phyloP scores from a whole-genome alignment of 2,888 invertebrate genomes.

The Acleris laterana region DNA sequence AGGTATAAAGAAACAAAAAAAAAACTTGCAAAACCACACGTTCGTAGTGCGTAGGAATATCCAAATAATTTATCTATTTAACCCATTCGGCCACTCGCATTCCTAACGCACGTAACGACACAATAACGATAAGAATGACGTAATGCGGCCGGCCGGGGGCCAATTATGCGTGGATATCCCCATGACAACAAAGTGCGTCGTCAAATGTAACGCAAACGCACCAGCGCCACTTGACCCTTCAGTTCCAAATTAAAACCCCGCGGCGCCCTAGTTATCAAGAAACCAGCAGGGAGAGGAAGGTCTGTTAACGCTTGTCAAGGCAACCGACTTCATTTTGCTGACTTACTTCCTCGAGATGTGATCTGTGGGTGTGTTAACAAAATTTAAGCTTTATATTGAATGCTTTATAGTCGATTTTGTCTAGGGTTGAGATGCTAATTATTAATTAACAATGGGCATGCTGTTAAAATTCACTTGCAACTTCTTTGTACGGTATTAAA shows the following conservation, averaged over 20 bases:
- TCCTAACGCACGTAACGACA: constrained; percentile 56
- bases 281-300: background rate
- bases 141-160: constrained; percentile 63
- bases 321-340: too few relatives aligned
- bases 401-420: too few relatives aligned
- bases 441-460: too few relatives aligned
- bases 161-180: constrained; percentile 64
- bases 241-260: background rate
- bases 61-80: constrained; percentile 37
- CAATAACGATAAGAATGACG: constrained; percentile 60
- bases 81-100: constrained; percentile 53
- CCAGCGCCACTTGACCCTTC: constrained; percentile 42
- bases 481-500: too few relatives aligned
- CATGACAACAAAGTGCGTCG: constrained; percentile 74
- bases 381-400: too few relatives aligned
- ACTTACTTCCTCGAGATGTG: too few relatives aligned
- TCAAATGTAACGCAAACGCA: constrained; percentile 34
- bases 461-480: too few relatives aligned
- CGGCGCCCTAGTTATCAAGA: background rate
- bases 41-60: background rate
- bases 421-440: too few relatives aligned
- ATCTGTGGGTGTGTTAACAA: too few relatives aligned
- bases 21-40: background rate
- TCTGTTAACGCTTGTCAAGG: background rate
- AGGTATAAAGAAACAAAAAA: too few relatives aligned